A percentile compares a stretch with the other conserved stretches of the same genome.
Conservation (phyloP, 2,888 invertebrate genomes). For the Tachystola acroxantha region DNA sequence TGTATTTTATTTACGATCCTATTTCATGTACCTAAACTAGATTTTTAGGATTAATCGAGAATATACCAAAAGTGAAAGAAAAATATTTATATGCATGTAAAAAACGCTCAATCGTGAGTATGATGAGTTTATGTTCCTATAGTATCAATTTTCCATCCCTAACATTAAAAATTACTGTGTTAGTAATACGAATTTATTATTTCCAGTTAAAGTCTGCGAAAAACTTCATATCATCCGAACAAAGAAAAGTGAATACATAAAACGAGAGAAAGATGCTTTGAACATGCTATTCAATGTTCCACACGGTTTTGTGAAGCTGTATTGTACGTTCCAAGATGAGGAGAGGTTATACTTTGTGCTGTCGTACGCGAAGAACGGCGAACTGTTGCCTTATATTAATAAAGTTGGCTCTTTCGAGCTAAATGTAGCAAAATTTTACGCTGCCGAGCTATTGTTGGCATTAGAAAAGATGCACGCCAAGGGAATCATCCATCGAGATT, state of each 20-base stretch:
- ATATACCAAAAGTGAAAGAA: too few species aligned
- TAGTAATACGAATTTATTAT: slow-evolving; percentile 17
- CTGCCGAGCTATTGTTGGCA: slow-evolving; percentile 94
- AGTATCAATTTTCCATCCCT: neutral
- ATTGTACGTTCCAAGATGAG: slow-evolving; percentile 97
- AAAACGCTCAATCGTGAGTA: too few species aligned
- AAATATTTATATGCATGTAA: too few species aligned
- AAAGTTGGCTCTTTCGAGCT: slow-evolving; percentile 94
- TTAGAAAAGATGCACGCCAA: slow-evolving; percentile 93
- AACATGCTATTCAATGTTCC: slow-evolving; percentile 88
- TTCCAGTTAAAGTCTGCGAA: slow-evolving; percentile 97
- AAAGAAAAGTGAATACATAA: slow-evolving; percentile 94
- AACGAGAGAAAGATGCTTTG: slow-evolving; percentile 95
- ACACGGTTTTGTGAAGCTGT: slow-evolving; percentile 95
- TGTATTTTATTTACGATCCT: too few species aligned
- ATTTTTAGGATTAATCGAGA: too few species aligned
- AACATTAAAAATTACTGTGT: too few species aligned
- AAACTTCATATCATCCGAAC: slow-evolving; percentile 95
- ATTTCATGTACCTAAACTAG: too few species aligned
- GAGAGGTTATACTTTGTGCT: slow-evolving; percentile 96
- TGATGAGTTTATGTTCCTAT: too few species aligned
- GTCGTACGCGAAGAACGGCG: slow-evolving; percentile 96
- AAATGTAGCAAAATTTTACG: slow-evolving; percentile 94
- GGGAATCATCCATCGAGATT: slow-evolving; percentile 95
- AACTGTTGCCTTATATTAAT: slow-evolving; percentile 94